Base-by-base conservation (phyloP, 2,888 invertebrate species). In the Didymodactylos carnosus region DNA sequence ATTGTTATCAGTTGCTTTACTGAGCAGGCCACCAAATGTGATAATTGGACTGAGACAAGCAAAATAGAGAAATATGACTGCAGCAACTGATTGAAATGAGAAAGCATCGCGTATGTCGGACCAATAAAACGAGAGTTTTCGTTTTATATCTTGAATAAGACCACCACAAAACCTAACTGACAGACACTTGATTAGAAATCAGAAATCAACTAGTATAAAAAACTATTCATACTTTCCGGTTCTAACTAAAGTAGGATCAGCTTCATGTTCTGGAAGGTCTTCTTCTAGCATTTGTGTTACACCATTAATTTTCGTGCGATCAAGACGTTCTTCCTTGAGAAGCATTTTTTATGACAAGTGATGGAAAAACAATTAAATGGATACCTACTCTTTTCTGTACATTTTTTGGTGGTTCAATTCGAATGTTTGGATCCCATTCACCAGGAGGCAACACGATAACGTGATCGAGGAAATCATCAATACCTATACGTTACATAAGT, bases 31-130 rank as follows among this genome's bases (percentile, higher is more conserved):
- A 10, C 83, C 83, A 78, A 83, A 83, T 13, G 83, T 83, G 75
- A 83, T 81, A 76, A 83, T 82, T 0, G 83, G 83, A 6, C 82
- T 82, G 72, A 83, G 78, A 77, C 82, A 82, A 70, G 83, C 83
- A 77, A 83, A 83, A 79, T 81, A 83, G 39, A 83, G 78, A 77
- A 83, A 83, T 73, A 83, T 76, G 72, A 81, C 80, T 2, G 82
- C 80, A n/a, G 82, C 81, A 2, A 82, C 16, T 62, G 79, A 79
- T 77, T 83, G 83, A 16, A 82, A 78, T 75, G 82, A 78, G 46
- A 84, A 77, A 8, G 80, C 82, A 75, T 83, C 85, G 69, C 78
- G 82, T 76, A 84, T 80, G 77, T 85, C 85, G 73, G 80, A 80
- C 39, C 77, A 35, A 76, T 81, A 81, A 72, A 79, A 81, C 8